A percentile compares a stretch with the other conserved stretches of the same genome.
phyloP scores from a whole-genome alignment of 2,888 invertebrate species.

The Nephrotoma appendiculata region DNA sequence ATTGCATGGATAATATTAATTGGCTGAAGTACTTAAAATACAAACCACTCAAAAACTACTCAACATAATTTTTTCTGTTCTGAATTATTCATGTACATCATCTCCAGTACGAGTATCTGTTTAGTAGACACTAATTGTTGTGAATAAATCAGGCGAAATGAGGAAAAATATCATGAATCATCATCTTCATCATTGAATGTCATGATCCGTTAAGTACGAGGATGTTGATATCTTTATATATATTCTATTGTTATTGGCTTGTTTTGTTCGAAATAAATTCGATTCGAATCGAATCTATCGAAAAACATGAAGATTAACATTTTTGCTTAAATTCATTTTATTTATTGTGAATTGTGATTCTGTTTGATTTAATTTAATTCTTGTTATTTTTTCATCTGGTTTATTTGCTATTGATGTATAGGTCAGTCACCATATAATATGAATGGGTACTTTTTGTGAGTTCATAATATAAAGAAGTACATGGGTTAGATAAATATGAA shows the following conservation, averaged over 20 bases:
- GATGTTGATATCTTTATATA: background rate
- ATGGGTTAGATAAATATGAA: background rate
- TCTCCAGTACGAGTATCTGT: background rate
- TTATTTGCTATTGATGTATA: background rate
- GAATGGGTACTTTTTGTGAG: background rate
- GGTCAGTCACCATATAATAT: background rate
- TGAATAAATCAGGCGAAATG: background rate
- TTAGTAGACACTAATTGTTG: background rate
- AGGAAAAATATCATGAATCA: background rate
- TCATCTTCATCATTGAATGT: background rate
- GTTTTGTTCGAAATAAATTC: background rate
- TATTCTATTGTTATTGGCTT: background rate
- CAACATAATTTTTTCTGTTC: background rate
- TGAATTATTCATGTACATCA: background rate
- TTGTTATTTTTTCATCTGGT: background rate
- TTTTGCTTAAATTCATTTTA: background rate
- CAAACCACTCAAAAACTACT: background rate
- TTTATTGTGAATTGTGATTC: background rate
- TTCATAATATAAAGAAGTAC: background rate
- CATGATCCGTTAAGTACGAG: background rate
- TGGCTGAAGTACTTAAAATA: background rate
- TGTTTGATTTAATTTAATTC: background rate
- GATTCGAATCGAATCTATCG: background rate
- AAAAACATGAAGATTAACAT: background rate
- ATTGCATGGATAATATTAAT: background rate